phyloP scores from a whole-genome alignment of 2,888 invertebrate species.

The Autographa pulchrina region DNA sequence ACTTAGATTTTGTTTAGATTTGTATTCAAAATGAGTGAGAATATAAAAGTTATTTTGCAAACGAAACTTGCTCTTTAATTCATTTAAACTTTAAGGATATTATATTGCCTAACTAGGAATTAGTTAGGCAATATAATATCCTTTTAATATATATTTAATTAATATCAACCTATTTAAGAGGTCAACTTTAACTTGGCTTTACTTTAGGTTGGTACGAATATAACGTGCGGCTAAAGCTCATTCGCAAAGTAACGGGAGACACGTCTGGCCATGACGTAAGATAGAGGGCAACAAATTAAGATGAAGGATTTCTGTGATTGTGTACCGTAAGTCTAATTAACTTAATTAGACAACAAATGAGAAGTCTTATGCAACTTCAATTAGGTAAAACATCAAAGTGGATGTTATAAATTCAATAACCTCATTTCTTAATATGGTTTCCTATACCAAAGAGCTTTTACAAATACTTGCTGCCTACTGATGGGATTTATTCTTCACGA shows the following conservation, averaged over 20 bases:
- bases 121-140: too few species aligned
- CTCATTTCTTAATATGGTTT: constrained; percentile 41
- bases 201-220: background rate
- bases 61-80: background rate
- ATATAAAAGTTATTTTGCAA: background rate
- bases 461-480: constrained; percentile 33
- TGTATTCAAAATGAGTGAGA: background rate
- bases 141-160: too few species aligned
- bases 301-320: constrained; percentile 1
- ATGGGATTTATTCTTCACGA: constrained; percentile 31
- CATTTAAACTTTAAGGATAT: too few species aligned
- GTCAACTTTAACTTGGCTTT: too few species aligned
- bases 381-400: constrained; percentile 37
- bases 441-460: constrained; percentile 21
- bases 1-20: constrained; percentile 24
- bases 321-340: constrained; percentile 10
- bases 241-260: background rate
- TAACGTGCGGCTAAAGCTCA: background rate
- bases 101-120: too few species aligned
- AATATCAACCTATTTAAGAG: too few species aligned
- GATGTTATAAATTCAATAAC: constrained; percentile 35
- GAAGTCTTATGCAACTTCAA: constrained; percentile 11
- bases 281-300: constrained; percentile 1
- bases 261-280: background rate
- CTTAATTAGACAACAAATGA: constrained; percentile 11